A percentile compares a stretch with the other conserved stretches of the same genome.
Evolutionary conservation across 2,797 vertebrate genomes (phyloP).

Genomic region (Molossus molossus): DNA sequence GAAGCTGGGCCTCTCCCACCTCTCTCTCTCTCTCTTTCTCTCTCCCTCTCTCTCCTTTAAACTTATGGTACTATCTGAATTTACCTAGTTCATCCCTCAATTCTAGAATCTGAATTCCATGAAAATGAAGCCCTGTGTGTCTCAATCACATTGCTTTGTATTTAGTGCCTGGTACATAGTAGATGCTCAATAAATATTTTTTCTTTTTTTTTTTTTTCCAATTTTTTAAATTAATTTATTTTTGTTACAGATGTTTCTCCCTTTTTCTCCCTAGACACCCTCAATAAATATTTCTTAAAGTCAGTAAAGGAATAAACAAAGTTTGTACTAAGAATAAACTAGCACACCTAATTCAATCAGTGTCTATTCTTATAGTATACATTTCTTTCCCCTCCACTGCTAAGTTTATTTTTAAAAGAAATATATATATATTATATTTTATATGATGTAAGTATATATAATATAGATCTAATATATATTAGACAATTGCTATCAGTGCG

Average conservation of each 20-base stretch:
- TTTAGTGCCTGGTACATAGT: not conserved
- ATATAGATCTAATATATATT: not conserved
- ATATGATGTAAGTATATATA: not conserved
- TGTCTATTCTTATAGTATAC: not conserved
- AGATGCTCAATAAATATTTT: not conserved
- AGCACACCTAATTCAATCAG: not conserved
- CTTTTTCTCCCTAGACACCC: too few relatives aligned
- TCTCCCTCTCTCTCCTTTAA: not conserved
- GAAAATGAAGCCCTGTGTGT: not conserved
- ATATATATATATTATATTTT: too few relatives aligned
- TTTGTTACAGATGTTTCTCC: too few relatives aligned
- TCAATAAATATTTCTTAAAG: constrained; percentile 3
- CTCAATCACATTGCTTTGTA: not conserved
- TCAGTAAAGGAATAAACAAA: not conserved
- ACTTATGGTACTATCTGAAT: not conserved
- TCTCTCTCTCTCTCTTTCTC: not conserved
- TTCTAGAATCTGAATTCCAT: not conserved
- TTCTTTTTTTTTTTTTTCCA: too few relatives aligned
- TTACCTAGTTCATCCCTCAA: not conserved
- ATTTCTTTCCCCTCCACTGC: not conserved
- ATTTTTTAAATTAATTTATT: too few relatives aligned
- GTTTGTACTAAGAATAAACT: not conserved
- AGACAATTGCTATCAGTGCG: not conserved
- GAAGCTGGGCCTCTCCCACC: not conserved
- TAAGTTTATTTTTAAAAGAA: not conserved